Evolutionary conservation across 2,888 invertebrate species (phyloP), one percentile per base, ranked within the genome.

Genomic region (Protodeltote pygarga): DNA sequence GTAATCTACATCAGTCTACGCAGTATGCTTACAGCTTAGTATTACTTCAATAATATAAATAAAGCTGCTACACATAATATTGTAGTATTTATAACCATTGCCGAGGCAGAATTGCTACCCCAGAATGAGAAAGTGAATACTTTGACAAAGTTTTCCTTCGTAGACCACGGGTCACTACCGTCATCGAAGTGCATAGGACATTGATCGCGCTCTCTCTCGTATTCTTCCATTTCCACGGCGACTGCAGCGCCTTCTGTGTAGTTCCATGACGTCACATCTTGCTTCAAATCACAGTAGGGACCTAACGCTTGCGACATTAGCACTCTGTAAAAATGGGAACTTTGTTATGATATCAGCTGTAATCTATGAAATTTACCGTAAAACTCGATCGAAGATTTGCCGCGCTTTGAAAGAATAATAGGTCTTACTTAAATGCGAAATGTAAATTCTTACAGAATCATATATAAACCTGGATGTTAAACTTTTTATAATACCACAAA

Each of bases 111-210:
- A 47, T 76, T 87, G 31, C 65, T 74, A 32, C 83, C 80, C 89
- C 89, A 89, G 52, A 85, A 86, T 2, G 90, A 89, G 51, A 89
- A 87, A 1, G 78, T 81, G 34, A 97, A 96, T 10, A 97, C 87
- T 81, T 95, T 95, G 16, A 96, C 93, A 37, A 93, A 94, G 73
- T 94, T 95, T 74, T 96, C 96, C 14, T 94, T 94, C 39, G 93
- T 91, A 1, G 93, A 73, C 97, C 97, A 98, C 0, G 98, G 98
- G 87, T 98, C 94, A 27, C 94, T 92, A 5, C 99, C 99, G 78
- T 98, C 98, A 76, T 99, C 98, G 78, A 98, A 99, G 81, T 97
- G 95, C 97, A 99, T 98, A 0, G 99, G 99, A 82, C 99, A 99
- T 76, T 97, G 97, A 91, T 99, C 99, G 68, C 98, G 94, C 88